A percentile compares a stretch with the other conserved stretches of the same genome.
These are phyloP conservation scores for Selene dorsalis DNA, from an alignment of 2,797 vertebrate species.

Conservation along the genomic window DNA sequence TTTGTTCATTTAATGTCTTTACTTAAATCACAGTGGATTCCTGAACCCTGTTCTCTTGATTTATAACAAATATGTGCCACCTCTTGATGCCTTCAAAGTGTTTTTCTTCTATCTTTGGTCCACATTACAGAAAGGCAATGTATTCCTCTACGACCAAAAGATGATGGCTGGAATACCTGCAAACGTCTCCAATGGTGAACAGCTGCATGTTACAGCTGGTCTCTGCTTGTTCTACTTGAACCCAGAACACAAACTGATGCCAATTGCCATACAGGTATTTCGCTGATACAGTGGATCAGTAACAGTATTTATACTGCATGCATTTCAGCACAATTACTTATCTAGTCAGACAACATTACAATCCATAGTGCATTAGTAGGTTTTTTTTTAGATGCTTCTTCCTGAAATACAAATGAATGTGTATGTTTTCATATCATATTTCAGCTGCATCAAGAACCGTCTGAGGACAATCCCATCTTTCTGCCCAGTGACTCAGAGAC, in stretches of 20 bases:
- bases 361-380: not conserved
- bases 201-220: slow-evolving; percentile 42
- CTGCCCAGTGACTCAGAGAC: slow-evolving; percentile 81
- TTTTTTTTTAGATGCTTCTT: not conserved
- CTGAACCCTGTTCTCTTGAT: not conserved
- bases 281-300: not conserved
- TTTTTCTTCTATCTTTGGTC: not conserved
- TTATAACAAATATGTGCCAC: not conserved
- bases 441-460: slow-evolving; percentile 82
- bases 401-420: no score
- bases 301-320: no score
- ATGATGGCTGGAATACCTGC: slow-evolving; percentile 57
- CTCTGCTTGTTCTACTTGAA: slow-evolving; percentile 71
- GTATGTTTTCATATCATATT: not conserved
- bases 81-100: not conserved
- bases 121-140: slow-evolving; percentile 59
- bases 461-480: slow-evolving; percentile 82
- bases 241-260: slow-evolving; percentile 64
- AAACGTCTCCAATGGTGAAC: slow-evolving; percentile 29
- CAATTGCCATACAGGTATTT: slow-evolving; percentile 74
- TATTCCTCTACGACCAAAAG: slow-evolving; percentile 71
- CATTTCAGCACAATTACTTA: no score
- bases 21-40: not conserved
- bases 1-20: not conserved
- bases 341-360: no score